Evolutionary conservation across 2,888 invertebrate species (phyloP), one percentile per base, ranked within the genome.

Genomic region (Nomada hirtipes): DNA sequence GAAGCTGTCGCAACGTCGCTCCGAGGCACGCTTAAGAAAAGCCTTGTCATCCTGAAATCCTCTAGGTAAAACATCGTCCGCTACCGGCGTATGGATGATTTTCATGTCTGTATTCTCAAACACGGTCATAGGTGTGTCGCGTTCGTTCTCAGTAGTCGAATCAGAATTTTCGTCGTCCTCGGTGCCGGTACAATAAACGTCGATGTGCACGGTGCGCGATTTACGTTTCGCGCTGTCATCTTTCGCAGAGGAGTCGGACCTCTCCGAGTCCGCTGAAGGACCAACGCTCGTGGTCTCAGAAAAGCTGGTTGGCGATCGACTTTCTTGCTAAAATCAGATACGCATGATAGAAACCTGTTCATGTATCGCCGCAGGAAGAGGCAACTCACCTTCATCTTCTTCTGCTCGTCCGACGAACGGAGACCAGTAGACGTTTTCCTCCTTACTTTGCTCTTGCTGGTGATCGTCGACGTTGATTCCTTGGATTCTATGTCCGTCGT

Each of bases 101-200:
- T 94, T 93, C 89, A 96, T 94, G 88, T 96, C 95, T 57, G 95
- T 95, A 59, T 95, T 95, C 89, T 96, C 96, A 88, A 95, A 95
- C 29, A 96, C 96, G 0, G 96, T 96, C 91, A 95, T 95, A 1
- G 96, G 96, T 0, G 96, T 95, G 75, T 92, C 92, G 67, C 94
- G 94, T 57, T 93, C 93, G 90, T 93, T 88, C 89, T 94, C 87
- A 92, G 93, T 82, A 88, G 94, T 86, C 15, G 91, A 86, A 63
- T 90, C 91, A 11, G 90, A 89, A 23, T 93, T 95, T 29, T 92
- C 94, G 79, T 93, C 94, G 57, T 94, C 93, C 52, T 94, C 94
- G 0, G 96, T 96, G 1, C 96, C 96, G 0, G 96, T 96, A 90
- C 97, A 97, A 90, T 97, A 97, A 3, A 97, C 97, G 92, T 97